These are phyloP conservation scores for Enteromius anoplus DNA, from an alignment of 2,797 vertebrate genomes.

Conservation along the genomic window DNA sequence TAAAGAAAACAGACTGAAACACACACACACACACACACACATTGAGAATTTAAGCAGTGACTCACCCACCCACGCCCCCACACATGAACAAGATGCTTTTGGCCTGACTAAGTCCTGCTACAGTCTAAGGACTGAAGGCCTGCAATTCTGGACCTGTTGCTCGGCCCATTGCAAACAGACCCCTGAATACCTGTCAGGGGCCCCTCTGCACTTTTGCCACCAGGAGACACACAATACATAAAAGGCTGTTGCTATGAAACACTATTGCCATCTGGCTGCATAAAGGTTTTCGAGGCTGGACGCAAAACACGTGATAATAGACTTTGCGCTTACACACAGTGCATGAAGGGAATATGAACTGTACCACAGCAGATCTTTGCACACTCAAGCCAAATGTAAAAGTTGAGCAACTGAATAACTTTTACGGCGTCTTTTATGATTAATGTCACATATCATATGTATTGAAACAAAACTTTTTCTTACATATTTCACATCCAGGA, in stretches of 20 bases:
- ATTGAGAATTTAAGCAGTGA: constrained; percentile 54
- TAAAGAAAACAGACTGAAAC: constrained; percentile 17
- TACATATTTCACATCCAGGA: not conserved
- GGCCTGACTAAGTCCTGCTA: constrained; percentile 72
- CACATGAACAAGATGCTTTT: constrained; percentile 77
- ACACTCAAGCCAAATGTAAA: not conserved
- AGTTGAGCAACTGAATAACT: not conserved
- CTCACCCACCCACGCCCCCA: constrained; percentile 71
- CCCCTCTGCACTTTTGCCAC: not conserved
- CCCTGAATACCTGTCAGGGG: constrained; percentile 26
- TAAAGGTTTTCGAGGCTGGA: not conserved
- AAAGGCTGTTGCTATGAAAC: not conserved
- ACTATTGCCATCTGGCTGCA: not conserved
- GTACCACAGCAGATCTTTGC: not conserved
- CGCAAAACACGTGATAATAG: not conserved
- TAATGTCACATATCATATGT: not conserved
- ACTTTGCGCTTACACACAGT: not conserved
- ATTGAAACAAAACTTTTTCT: not conserved
- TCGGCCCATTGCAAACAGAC: constrained; percentile 40
- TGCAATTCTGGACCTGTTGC: constrained; percentile 50
- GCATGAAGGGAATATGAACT: not conserved
- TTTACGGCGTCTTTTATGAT: not conserved
- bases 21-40: constrained; percentile 32
- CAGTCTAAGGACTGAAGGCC: constrained; percentile 57
- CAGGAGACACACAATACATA: constrained; percentile 5